A percentile compares a stretch with the other conserved stretches of the same genome.
phyloP scores from a whole-genome alignment of 2,113 vertebrate genomes.

The Pycnonotus jocosus region DNA sequence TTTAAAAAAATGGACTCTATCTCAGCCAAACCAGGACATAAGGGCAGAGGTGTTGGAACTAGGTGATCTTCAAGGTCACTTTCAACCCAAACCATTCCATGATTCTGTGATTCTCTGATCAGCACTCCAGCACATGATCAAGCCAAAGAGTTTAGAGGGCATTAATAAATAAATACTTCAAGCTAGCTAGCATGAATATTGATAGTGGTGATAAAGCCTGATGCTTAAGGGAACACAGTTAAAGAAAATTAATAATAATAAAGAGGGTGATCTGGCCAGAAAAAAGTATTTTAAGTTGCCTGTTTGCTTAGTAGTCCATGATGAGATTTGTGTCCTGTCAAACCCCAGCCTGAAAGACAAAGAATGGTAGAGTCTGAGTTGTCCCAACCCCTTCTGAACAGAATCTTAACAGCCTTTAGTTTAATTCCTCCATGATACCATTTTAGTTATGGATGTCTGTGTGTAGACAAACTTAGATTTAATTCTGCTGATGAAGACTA shows the following conservation, averaged over 20 bases:
- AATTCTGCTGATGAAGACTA: neutral
- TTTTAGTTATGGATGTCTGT: neutral
- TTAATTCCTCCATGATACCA: neutral
- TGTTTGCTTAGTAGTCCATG: neutral
- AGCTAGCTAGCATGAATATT: neutral
- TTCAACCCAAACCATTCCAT: neutral
- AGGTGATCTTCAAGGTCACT: neutral
- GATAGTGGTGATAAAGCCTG: neutral
- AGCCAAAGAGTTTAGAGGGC: neutral
- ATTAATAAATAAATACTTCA: neutral
- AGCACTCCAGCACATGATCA: neutral
- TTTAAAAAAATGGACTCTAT: neutral
- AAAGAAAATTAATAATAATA: neutral
- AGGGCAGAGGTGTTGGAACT: neutral
- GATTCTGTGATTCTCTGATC: neutral
- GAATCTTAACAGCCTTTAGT: neutral
- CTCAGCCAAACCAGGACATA: neutral
- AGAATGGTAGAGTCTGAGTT: neutral
- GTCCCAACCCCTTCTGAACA: neutral
- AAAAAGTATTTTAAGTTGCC: neutral
- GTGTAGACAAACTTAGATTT: neutral
- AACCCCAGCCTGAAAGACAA: neutral
- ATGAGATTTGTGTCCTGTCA: neutral
- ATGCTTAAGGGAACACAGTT: neutral
- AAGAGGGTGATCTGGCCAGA: neutral